These are phyloP conservation scores for Whitmania pigra DNA, from an alignment of 1,140 invertebrate species.

Conservation along the genomic window DNA sequence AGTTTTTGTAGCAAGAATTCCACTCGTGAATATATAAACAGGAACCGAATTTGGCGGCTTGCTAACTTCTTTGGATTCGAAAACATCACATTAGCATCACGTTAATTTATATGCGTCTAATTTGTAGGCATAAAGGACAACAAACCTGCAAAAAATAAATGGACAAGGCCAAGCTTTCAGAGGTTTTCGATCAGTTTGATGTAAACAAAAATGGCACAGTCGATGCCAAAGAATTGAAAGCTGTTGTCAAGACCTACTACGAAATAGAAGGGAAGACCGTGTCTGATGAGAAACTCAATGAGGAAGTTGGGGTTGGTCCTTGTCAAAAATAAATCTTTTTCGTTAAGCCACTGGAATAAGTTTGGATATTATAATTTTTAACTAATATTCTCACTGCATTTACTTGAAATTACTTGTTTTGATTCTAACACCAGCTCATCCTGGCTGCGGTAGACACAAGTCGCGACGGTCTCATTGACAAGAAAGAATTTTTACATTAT, in stretches of 20 bases:
- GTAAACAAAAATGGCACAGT: conserved; percentile 8
- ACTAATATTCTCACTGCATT: too few relatives aligned
- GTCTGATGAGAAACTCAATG: neutral
- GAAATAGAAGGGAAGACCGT: neutral
- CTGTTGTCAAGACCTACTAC: conserved; percentile 2
- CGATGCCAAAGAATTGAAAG: conserved; percentile 13
- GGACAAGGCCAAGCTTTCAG: neutral
- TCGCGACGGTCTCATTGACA: conserved; percentile 4
- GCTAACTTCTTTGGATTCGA: too few relatives aligned
- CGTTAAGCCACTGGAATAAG: too few relatives aligned
- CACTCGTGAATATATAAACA: too few relatives aligned
- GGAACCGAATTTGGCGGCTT: too few relatives aligned
- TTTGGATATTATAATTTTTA: too few relatives aligned
- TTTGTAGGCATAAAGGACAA: too few relatives aligned
- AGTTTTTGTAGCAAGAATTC: too few relatives aligned
- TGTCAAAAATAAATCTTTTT: too few relatives aligned
- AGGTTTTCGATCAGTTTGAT: conserved; percentile 9
- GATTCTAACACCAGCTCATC: neutral
- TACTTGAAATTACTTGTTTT: neutral
- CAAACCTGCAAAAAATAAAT: neutral
- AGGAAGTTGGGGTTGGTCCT: conserved; percentile 11
- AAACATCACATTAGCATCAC: too few relatives aligned
- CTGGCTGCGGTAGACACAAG: conserved; percentile 1
- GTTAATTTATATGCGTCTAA: too few relatives aligned
- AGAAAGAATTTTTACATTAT: conserved; percentile 6